Evolutionary conservation across 1,140 invertebrate species (phyloP), one percentile per base, ranked within the genome.

Genomic region (Augochlora pura): DNA sequence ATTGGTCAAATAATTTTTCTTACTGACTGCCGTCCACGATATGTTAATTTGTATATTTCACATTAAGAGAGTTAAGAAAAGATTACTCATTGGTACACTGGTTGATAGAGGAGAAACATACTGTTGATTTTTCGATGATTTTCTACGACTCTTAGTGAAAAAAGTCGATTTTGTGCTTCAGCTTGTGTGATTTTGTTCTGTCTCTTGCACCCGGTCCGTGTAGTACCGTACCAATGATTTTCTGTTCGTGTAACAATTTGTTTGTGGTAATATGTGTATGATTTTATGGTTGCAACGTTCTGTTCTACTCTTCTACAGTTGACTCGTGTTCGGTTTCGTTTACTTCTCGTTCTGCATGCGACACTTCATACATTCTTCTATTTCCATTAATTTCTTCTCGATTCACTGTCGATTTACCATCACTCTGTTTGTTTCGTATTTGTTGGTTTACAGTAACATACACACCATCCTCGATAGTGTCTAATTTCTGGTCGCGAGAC

Each of bases 391-490:
- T 46, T 32, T 49, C 38, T 12, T 52, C 32, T 54, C 38, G 25
- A 74, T 52, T 67, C 12, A 14, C 60, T 57, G 64, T 60, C 70
- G 52, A 25, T 62, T 57, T 63, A 52, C 57, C 8, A 66, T 57
- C 42, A 65, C 71, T 38, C 46, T 74, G 46, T 86, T 21, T 72
- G 18, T 62, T 70, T 46, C 39, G 27, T 46, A 70, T 70, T 46
- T 32, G 42, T 49, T 32, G 52, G 10, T 46, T 46, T 72, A 38
- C 21, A 62, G 70, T 65, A 68, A 69, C 60, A 72, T 23, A 21
- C 38, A 46, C 25, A 74, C 57, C 54, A n/a, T 60, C 21, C 39
- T 70, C 21, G 16, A 38, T 57, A 27, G 14, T 46, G 23, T 21
- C 32, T 21, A 46, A 49, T 67, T 46, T 67, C 49, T 67, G 25